Percentiles rank a stretch among this genome's conserved stretches.
phyloP scores from a whole-genome alignment of 2,888 invertebrate species.

The Caenorhabditis sp. region DNA sequence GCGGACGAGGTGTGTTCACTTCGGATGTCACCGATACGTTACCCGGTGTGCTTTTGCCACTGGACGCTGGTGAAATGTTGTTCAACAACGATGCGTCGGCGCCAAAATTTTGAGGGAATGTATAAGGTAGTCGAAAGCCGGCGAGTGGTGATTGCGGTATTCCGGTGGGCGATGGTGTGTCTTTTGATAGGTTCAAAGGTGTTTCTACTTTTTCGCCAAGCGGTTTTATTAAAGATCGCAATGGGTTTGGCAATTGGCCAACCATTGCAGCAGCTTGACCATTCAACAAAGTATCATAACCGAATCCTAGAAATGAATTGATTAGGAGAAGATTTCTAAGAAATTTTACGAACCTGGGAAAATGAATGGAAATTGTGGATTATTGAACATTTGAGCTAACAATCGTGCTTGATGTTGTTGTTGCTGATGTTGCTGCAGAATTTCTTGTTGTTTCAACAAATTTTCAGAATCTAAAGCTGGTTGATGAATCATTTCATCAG shows the following conservation, averaged over 20 bases:
- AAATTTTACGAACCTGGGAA: conserved; percentile 40
- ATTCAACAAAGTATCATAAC: conserved; percentile 26
- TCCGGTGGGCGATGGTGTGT: conserved; percentile 30
- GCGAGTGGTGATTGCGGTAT: conserved; percentile 24
- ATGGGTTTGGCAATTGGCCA: not conserved
- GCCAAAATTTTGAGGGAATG: conserved; percentile 32
- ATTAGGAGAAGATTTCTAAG: no score
- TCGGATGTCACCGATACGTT: conserved; percentile 28
- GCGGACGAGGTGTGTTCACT: conserved; percentile 36
- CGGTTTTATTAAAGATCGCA: not conserved
- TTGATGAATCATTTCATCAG: conserved; percentile 28
- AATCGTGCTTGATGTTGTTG: conserved; percentile 44
- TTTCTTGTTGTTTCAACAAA: conserved; percentile 50
- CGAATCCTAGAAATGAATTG: no score
- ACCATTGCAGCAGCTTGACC: conserved; percentile 14
- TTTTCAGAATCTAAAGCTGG: conserved; percentile 30
- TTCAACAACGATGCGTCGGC: conserved; percentile 35
- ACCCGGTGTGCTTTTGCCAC: conserved; percentile 62
- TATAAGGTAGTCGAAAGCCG: conserved; percentile 45
- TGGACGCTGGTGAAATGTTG: conserved; percentile 58
- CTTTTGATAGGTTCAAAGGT: conserved; percentile 53
- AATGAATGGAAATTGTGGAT: conserved; percentile 36
- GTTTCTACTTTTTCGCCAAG: conserved; percentile 37
- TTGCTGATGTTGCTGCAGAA: conserved; percentile 48
- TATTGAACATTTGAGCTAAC: conserved; percentile 41